Base-by-base conservation (phyloP, 2,113 vertebrate species). In the Podarcis raffonei region DNA sequence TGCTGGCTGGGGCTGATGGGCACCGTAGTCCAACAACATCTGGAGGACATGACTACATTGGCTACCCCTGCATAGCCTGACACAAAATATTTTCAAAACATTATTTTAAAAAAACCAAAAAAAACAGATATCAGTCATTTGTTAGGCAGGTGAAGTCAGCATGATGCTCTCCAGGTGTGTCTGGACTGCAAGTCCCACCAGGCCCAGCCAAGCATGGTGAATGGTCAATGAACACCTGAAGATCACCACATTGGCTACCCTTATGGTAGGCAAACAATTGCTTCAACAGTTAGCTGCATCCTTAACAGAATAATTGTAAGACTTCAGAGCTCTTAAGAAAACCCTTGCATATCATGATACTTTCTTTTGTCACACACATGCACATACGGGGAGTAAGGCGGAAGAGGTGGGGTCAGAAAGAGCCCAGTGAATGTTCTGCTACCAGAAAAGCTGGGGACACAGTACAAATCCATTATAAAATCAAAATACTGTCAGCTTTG, bases 381-480 rank as follows among this genome's bases (percentile, higher is more conserved):
- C 94, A 96, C 86, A 91, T 89, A 91, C 81, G 37, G 83, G 30
- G 69, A 84, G 53, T 74, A 90, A 8, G 92, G 87, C 81, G 42
- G 62, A 84, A 78, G 25, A 90, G 91, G 94, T 91, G 93, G 93
- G 89, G 84, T 65, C 35, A 22, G 84, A 59, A 39, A 85, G 89
- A 92, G 91, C 92, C 83, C 90, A 90, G 87, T 88, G 85, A 80
- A 72, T 91, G 91, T 89, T 91, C 68, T 92, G 92, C 93, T 96
- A 89, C 85, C 91, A 94, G 91, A 95, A 95, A 93, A 89, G 92
- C 57, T 95, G 93, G 96, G 89, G 96, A 93, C 89, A 89, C 74
- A 93, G 93, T 96, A 97, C 93, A 95, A 96, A 95, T 90, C 72
- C 81, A 85, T 90, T 95, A 96, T 68, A 94, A 92, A 96, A 94